Conservation (phyloP, 1,140 invertebrate species). For the Drosophila ambigua region DNA sequence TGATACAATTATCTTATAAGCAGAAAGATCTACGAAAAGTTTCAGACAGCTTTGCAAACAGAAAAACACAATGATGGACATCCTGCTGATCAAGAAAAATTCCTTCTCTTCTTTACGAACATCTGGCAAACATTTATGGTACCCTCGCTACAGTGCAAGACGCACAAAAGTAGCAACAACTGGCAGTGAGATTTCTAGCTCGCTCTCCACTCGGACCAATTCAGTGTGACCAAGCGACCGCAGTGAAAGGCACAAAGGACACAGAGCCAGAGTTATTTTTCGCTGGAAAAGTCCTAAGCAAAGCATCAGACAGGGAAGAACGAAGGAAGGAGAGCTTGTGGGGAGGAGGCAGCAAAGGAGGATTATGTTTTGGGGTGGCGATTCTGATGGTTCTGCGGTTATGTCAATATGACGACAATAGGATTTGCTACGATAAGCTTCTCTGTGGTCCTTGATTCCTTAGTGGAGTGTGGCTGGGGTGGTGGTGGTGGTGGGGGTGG, state of each 20-base stretch:
- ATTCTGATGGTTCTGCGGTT: slow-evolving; percentile 57
- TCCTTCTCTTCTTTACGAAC: too few relatives aligned
- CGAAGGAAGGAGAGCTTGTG: background rate
- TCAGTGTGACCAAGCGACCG: slow-evolving; percentile 48
- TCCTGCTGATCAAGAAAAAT: too few relatives aligned
- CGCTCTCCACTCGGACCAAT: slow-evolving; percentile 11
- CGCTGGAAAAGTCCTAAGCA: slow-evolving; percentile 39
- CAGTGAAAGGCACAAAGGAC: slow-evolving; percentile 58
- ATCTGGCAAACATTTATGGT: too few relatives aligned
- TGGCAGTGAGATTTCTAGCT: slow-evolving; percentile 27
- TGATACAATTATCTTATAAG: too few relatives aligned
- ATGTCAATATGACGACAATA: slow-evolving; percentile 81
- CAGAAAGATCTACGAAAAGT: too few relatives aligned
- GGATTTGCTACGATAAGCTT: slow-evolving; percentile 76
- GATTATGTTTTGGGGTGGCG: slow-evolving; percentile 49
- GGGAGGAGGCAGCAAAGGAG: slow-evolving; percentile 15
- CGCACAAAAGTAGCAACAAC: slow-evolving; percentile 20
- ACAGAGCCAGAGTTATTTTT: slow-evolving; percentile 57
- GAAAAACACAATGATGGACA: too few relatives aligned
- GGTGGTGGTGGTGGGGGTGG: too few relatives aligned
- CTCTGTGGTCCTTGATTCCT: slow-evolving; percentile 63
- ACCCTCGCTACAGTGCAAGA: too few relatives aligned
- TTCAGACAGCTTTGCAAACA: too few relatives aligned
- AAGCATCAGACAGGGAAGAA: slow-evolving; percentile 14
- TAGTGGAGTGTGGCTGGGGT: slow-evolving; percentile 9